A percentile compares a stretch with the other conserved stretches of the same genome.
Evolutionary conservation across 2,113 vertebrate genomes (phyloP).

Genomic region (Cyanoderma ruficeps): DNA sequence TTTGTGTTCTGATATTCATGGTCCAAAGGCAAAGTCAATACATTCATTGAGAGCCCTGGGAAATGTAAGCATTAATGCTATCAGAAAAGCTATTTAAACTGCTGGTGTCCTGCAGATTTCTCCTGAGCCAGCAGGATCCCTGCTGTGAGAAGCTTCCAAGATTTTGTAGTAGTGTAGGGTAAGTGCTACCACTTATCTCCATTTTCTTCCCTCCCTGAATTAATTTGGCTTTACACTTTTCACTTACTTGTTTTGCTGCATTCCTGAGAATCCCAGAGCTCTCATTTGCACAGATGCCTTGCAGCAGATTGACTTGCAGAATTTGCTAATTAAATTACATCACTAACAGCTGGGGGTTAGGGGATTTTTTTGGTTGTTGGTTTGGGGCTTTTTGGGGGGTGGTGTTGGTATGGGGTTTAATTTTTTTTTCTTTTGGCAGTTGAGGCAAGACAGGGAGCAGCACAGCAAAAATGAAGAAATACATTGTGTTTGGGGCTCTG

Average conservation of each 20-base stretch:
- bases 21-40: background rate
- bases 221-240: conserved; percentile 36
- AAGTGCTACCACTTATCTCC: background rate
- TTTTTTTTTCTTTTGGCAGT: background rate
- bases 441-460: background rate
- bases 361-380: background rate
- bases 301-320: background rate
- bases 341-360: background rate
- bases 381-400: background rate
- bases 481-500: background rate
- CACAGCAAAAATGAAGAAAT: background rate
- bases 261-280: conserved; percentile 10
- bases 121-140: background rate
- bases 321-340: background rate
- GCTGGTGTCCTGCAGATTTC: background rate
- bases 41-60: background rate
- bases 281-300: background rate
- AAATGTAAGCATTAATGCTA: background rate
- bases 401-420: no score
- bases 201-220: background rate
- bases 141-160: background rate
- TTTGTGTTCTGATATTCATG: background rate
- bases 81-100: background rate
- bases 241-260: conserved; percentile 17
- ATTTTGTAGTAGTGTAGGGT: background rate